Percentiles rank a stretch among this genome's conserved stretches.
Conservation (phyloP, 2,797 vertebrate species). For the Prunella strophiata region DNA sequence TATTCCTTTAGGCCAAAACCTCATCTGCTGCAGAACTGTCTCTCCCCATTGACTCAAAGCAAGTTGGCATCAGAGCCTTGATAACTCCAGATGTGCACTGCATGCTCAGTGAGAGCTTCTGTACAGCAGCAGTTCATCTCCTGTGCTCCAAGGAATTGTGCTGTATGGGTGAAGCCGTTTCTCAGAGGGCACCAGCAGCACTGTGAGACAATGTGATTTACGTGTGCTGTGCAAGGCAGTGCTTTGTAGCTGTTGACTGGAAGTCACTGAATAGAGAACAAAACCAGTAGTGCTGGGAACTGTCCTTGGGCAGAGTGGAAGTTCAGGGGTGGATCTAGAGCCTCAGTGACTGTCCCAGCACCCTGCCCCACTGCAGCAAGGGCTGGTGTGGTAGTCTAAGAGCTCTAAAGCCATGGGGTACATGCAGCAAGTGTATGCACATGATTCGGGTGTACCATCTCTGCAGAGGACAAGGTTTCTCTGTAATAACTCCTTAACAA, state of each 20-base stretch:
- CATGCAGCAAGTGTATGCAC: neutral
- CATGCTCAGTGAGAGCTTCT: accelerated
- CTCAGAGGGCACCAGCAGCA: neutral
- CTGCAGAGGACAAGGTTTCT: neutral
- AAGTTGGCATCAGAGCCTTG: neutral
- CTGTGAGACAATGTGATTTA: neutral
- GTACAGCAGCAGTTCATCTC: neutral
- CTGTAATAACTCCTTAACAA: neutral
- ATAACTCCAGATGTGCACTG: neutral
- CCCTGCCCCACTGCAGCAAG: neutral
- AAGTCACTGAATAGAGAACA: neutral
- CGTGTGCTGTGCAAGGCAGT: neutral
- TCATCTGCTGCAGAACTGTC: conserved; percentile 13
- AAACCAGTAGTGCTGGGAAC: neutral
- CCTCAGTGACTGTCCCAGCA: neutral
- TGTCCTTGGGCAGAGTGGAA: neutral
- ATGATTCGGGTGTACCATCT: neutral
- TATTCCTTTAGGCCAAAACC: conserved; percentile 9
- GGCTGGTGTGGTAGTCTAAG: neutral
- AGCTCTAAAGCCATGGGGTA: neutral
- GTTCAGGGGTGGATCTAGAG: neutral
- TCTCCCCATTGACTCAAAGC: neutral
- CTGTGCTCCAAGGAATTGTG: neutral
- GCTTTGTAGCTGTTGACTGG: neutral
- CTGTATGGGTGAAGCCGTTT: neutral